A percentile compares a stretch with the other conserved stretches of the same genome.
phyloP scores from a whole-genome alignment of 2,113 vertebrate genomes.

The Crypturellus undulatus region DNA sequence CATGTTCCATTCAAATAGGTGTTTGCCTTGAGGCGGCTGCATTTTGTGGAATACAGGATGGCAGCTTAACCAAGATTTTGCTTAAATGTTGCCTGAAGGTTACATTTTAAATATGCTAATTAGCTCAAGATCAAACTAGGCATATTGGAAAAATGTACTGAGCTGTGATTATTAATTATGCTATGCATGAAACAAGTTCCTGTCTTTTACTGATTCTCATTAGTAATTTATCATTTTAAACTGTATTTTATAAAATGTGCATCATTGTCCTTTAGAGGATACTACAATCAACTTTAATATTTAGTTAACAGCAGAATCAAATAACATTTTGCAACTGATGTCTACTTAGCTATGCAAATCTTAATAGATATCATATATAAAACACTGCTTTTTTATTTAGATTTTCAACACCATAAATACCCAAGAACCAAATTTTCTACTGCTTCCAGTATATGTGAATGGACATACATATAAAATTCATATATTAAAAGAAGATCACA shows the following conservation, averaged over 20 bases:
- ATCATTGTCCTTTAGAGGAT: neutral
- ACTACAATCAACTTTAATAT: neutral
- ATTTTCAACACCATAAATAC: neutral
- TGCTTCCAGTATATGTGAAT: neutral
- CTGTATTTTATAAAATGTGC: neutral
- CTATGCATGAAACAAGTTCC: neutral
- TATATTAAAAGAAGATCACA: neutral
- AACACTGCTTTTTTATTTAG: neutral
- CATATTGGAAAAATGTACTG: slow-evolving; percentile 2
- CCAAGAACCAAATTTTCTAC: neutral
- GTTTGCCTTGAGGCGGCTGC: neutral
- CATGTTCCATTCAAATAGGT: neutral
- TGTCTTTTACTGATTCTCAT: neutral
- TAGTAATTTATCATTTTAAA: neutral
- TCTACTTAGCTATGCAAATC: neutral
- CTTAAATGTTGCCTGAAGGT: slow-evolving; percentile 53
- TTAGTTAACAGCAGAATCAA: neutral
- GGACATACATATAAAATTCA: neutral
- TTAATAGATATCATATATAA: neutral
- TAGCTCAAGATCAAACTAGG: slow-evolving; percentile 43
- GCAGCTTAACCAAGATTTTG: slow-evolving; percentile 23
- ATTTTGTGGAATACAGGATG: neutral
- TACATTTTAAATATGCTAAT: slow-evolving; percentile 45
- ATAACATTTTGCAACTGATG: neutral
- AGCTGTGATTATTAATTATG: slow-evolving; percentile 55